Percentiles rank a stretch among this genome's conserved stretches.
These are phyloP conservation scores for Pycnonotus jocosus DNA, from an alignment of 2,113 vertebrate genomes.

Conservation along the genomic window DNA sequence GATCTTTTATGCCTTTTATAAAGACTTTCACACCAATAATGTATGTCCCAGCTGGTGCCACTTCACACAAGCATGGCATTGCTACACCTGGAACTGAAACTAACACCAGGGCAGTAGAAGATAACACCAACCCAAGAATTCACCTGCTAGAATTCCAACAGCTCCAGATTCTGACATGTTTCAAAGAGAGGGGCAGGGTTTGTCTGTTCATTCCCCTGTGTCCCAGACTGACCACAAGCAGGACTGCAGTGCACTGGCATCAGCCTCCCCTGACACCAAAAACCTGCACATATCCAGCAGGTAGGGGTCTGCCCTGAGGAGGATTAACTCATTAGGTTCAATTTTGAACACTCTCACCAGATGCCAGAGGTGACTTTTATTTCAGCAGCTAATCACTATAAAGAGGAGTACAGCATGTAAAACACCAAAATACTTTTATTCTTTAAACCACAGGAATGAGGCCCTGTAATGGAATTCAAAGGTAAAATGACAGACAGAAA, in stretches of 20 bases:
- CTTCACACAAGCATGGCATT: not conserved
- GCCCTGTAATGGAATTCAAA: not conserved
- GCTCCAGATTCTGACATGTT: not conserved
- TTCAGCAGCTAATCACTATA: not conserved
- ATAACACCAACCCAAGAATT: not conserved
- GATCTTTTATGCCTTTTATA: not conserved
- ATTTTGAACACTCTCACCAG: not conserved
- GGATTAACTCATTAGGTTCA: not conserved
- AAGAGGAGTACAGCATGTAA: not conserved
- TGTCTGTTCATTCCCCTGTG: rapidly evolving
- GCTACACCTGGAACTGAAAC: not conserved
- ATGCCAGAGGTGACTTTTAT: not conserved
- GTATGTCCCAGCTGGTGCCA: not conserved
- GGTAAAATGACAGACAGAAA: conserved; percentile 18
- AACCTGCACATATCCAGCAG: not conserved
- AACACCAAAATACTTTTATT: not conserved
- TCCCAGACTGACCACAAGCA: rapidly evolving
- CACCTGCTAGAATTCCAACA: not conserved
- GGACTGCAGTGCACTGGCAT: not conserved
- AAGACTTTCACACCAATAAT: not conserved
- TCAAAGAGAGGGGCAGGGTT: not conserved
- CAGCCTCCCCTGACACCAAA: not conserved
- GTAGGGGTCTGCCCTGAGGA: not conserved
- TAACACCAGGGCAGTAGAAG: not conserved
- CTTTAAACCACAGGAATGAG: not conserved